Percentiles rank a stretch among this genome's conserved stretches.
These are phyloP conservation scores for Lacerta agilis DNA, from an alignment of 2,797 vertebrate species.

Conservation along the genomic window DNA sequence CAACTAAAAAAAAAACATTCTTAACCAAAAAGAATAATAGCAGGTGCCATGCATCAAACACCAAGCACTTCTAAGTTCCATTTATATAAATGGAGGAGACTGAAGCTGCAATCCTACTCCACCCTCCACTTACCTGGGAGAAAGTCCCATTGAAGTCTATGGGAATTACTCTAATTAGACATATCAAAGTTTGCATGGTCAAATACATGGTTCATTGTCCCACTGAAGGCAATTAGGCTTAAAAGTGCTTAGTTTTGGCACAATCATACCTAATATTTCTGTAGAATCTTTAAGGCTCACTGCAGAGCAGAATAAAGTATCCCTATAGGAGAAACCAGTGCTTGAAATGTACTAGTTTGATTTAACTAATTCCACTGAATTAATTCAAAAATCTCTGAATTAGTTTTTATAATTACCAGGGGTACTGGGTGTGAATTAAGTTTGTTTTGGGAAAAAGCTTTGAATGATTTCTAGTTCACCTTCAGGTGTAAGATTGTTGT, in stretches of 20 bases:
- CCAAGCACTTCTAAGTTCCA: neutral
- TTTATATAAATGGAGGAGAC: neutral
- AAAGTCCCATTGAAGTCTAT: too few relatives aligned
- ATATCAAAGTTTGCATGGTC: too few relatives aligned
- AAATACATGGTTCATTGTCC: neutral
- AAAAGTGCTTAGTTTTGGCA: neutral
- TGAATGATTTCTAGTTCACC: too few relatives aligned
- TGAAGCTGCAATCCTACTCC: neutral
- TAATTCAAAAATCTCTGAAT: too few relatives aligned
- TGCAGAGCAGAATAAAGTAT: neutral
- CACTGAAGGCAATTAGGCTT: neutral
- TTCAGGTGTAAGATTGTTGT: too few relatives aligned
- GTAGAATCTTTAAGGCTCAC: too few relatives aligned
- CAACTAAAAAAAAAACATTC: neutral
- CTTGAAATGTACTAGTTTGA: neutral
- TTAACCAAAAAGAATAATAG: neutral
- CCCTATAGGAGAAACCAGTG: neutral
- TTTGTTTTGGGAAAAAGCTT: too few relatives aligned
- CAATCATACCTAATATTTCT: neutral
- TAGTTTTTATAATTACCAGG: too few relatives aligned
- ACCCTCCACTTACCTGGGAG: too few relatives aligned
- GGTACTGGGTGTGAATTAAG: too few relatives aligned
- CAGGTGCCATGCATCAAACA: neutral
- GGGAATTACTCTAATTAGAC: too few relatives aligned
- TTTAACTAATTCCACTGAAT: too few relatives aligned